A percentile compares a stretch with the other conserved stretches of the same genome.
Conservation (phyloP, 2,888 invertebrate species). For the Drosophila tanythrix region DNA sequence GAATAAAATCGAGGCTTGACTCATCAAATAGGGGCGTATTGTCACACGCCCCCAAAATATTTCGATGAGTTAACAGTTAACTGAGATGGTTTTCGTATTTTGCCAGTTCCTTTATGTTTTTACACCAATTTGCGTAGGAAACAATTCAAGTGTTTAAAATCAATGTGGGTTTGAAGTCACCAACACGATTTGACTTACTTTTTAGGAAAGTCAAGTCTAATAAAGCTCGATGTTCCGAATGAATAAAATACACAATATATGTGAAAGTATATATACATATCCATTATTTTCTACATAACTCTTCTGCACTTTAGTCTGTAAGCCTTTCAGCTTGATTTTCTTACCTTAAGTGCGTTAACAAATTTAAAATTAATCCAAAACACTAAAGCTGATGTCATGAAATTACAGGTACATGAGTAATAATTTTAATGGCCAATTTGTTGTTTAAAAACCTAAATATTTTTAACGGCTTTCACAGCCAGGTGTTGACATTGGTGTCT, state of each 20-base stretch:
- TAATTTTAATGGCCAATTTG: conserved; percentile 9
- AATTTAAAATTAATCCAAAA: background rate
- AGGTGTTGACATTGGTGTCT: conserved; percentile 51
- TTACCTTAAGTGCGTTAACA: background rate
- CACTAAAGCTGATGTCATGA: conserved; percentile 28
- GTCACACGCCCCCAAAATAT: background rate
- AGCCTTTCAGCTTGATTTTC: background rate
- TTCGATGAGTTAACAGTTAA: background rate
- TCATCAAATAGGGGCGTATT: conserved; percentile 20
- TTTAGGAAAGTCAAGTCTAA: background rate
- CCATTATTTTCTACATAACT: background rate
- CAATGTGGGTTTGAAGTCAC: conserved; percentile 12
- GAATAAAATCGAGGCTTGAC: background rate
- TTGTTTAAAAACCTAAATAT: conserved; percentile 3
- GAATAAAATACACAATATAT: background rate
- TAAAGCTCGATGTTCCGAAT: background rate
- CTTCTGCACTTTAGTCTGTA: background rate
- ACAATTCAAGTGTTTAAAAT: background rate
- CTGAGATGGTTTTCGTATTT: too few species aligned
- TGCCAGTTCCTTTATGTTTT: background rate
- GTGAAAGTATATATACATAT: background rate
- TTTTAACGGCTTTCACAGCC: conserved; percentile 37
- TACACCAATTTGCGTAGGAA: background rate
- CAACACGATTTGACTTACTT: background rate
- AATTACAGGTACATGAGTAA: background rate